Base-by-base conservation (phyloP, 2,113 vertebrate species). In the Neogale vison region DNA sequence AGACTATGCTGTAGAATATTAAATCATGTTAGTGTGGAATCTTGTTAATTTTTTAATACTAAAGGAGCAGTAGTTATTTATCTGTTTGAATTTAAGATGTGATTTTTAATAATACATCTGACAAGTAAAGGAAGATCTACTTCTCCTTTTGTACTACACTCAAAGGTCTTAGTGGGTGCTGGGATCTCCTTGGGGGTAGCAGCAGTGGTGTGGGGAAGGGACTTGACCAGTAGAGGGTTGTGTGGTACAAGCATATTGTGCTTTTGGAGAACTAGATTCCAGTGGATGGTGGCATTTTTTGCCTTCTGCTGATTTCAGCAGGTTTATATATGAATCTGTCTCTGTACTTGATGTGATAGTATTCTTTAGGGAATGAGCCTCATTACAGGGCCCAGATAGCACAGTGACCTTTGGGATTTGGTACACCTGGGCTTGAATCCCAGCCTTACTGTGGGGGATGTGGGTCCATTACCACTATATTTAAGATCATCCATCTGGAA, bases 21-120 rank as follows among this genome's bases (percentile, higher is more conserved):
- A 96, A 59, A 23, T 80, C 86, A 67, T 86, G 24, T 34, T 82
- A 67, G 18, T 18, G 26, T 82, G 13, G 87, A 14, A 31, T 97
- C n/a, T 93, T 91, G 1, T 36, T 90, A 86, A 47, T 42, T 83
- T 90, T 96, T 96, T 72, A 83, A 87, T 92, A 89, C 10, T 59
- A 36, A 65, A 87, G 63, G 29, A 83, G 12, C 26, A 81, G 9
- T 92, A 83, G 13, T 45, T 84, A 80, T 71, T 47, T 69, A 88
- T 80, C 39, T 17, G 36, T 76, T 86, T 94, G 45, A 74, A n/a
- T 82, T 74, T 96, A 85, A 50, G 17, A 47, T 55, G 42, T 0
- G 3, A 24, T 59, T 85, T 59, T 88, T 82, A 67, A n/a, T 79
- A 85, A 90, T 65, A n/a, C 0, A 45, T 50, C n/a, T 76, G 47